Evolutionary conservation across 2,888 invertebrate species (phyloP).

Genomic region (Trisateles emortualis): DNA sequence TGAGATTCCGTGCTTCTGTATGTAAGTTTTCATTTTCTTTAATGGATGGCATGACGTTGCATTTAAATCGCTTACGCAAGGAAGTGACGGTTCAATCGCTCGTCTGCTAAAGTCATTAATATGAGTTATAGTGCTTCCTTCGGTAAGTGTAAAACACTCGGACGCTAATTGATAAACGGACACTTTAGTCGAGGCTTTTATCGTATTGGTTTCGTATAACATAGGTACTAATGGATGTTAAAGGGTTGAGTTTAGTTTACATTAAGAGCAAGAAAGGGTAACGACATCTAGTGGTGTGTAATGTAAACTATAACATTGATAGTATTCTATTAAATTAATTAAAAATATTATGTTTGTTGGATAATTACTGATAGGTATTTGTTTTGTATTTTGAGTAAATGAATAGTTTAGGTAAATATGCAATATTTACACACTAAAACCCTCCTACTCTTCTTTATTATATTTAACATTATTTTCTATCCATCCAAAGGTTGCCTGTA

Average conservation of each 20-base stretch:
- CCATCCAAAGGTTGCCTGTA: no score
- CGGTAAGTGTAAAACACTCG: constrained; percentile 50
- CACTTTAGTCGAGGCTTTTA: constrained; percentile 59
- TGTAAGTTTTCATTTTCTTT: constrained; percentile 27
- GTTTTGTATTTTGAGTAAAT: no score
- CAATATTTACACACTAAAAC: no score
- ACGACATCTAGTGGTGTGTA: constrained; percentile 9
- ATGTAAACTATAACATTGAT: constrained; percentile 32
- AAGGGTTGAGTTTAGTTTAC: constrained; percentile 56
- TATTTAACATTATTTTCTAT: no score
- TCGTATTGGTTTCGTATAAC: constrained; percentile 69
- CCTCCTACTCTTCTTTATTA: no score
- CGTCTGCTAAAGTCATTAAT: constrained; percentile 37
- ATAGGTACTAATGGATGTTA: constrained; percentile 63
- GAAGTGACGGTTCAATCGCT: constrained; percentile 36
- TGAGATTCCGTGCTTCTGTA: constrained; percentile 13
- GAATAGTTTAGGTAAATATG: no score
- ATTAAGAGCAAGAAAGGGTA: constrained; percentile 34
- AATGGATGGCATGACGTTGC: constrained; percentile 44
- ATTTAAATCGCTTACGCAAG: constrained; percentile 34
- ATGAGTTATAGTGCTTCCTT: constrained; percentile 41
- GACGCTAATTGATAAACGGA: constrained; percentile 66
- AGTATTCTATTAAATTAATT: constrained; percentile 28
- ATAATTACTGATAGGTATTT: no score
- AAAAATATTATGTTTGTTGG: background rate